Percentiles rank a stretch among this genome's conserved stretches.
These are phyloP conservation scores for Mohoua ochrocephala DNA, from an alignment of 2,113 vertebrate species.

Conservation along the genomic window DNA sequence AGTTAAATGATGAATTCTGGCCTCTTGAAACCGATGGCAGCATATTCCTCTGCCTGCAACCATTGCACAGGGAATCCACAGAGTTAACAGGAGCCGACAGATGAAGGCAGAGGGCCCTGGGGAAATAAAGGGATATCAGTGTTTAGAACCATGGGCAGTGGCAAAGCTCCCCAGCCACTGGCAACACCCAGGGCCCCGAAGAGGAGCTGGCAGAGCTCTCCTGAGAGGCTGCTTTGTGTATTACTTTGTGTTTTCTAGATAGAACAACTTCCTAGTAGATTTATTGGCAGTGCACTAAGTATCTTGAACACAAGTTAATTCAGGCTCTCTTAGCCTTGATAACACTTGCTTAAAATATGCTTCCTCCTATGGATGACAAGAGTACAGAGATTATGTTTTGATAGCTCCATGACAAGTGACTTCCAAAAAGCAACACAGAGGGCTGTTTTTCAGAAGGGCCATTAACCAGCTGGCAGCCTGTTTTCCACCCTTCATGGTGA, in stretches of 20 bases:
- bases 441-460: conserved; percentile 18
- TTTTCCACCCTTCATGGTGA: not conserved
- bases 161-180: not conserved
- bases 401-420: not conserved
- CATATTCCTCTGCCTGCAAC: not conserved
- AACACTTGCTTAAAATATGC: not conserved
- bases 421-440: not conserved
- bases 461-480: conserved; percentile 33
- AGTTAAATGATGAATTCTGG: not conserved
- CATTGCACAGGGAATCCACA: not conserved
- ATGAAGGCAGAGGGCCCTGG: not conserved
- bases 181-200: not conserved
- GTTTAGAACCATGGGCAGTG: not conserved
- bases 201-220: not conserved
- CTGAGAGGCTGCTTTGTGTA: not conserved
- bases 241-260: not conserved
- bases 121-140: not conserved
- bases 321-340: not conserved
- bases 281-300: not conserved
- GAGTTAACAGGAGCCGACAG: not conserved
- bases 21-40: not conserved
- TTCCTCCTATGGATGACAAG: not conserved
- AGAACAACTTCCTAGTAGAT: not conserved
- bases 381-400: not conserved
- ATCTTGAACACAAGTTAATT: not conserved